Percentiles rank a stretch among this genome's conserved stretches.
phyloP scores from a whole-genome alignment of 2,113 vertebrate genomes.

The Callopanchax toddi region DNA sequence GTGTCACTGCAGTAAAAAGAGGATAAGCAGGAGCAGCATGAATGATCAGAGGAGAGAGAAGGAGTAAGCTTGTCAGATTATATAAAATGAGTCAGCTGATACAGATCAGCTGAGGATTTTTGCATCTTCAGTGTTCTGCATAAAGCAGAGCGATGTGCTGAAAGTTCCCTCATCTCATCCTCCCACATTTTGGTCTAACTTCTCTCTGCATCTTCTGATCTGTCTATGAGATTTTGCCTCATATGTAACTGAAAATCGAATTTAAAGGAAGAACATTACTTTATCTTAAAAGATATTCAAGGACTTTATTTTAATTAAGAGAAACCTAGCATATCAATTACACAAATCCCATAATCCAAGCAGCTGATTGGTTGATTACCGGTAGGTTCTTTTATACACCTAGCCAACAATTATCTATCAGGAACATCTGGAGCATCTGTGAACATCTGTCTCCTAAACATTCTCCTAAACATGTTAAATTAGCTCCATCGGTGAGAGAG shows the following conservation, averaged over 20 bases:
- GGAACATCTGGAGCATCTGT: neutral
- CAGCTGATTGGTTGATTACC: slow-evolving; percentile 4
- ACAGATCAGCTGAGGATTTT: slow-evolving; percentile 47
- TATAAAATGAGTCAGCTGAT: slow-evolving; percentile 56
- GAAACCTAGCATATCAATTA: neutral
- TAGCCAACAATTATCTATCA: neutral
- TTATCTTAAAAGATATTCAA: neutral
- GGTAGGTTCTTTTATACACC: neutral
- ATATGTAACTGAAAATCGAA: neutral
- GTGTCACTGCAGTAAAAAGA: slow-evolving; percentile 31
- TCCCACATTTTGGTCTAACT: neutral
- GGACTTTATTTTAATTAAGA: no score
- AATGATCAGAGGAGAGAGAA: slow-evolving; percentile 48
- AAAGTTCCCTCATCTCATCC: slow-evolving; percentile 15
- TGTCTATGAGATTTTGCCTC: neutral
- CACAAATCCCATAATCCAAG: neutral
- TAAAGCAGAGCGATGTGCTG: slow-evolving; percentile 20
- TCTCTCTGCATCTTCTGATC: neutral
- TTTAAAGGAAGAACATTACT: neutral
- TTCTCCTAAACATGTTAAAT: neutral
- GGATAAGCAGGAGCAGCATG: slow-evolving; percentile 30
- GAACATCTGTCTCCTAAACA: neutral
- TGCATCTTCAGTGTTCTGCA: slow-evolving; percentile 32
- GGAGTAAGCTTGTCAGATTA: slow-evolving; percentile 32
- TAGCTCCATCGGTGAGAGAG: neutral